phyloP scores from a whole-genome alignment of 2,888 invertebrate genomes.

The Cataglyphis altisquamis region DNA sequence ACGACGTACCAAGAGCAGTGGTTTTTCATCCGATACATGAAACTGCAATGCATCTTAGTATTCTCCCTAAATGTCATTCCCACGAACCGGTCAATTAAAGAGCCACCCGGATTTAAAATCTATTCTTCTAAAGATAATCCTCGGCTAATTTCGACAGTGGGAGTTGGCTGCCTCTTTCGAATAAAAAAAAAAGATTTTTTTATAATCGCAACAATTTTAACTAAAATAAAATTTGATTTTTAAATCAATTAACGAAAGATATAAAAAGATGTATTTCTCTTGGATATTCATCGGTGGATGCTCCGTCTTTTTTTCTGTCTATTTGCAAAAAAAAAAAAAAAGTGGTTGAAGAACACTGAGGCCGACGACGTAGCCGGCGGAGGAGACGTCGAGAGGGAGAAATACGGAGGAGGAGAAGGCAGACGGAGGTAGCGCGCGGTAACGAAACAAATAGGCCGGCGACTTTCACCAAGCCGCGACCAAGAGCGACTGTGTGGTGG shows the following conservation, averaged over 20 bases:
- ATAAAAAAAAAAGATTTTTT: neutral
- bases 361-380: conserved; percentile 43
- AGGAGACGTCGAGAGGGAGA: conserved; percentile 43
- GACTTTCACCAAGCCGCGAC: conserved; percentile 82
- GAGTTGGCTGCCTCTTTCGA: too few relatives aligned
- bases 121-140: neutral
- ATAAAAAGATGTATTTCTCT: neutral
- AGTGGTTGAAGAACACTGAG: conserved; percentile 23
- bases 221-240: neutral
- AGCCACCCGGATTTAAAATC: neutral
- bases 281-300: neutral
- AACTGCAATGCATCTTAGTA: neutral
- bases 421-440: conserved; percentile 69
- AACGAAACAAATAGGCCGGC: conserved; percentile 85
- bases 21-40: conserved; percentile 19
- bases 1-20: conserved; percentile 14
- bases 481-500: conserved; percentile 64
- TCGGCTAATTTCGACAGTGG: neutral
- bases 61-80: conserved; percentile 8
- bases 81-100: neutral
- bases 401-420: conserved; percentile 36
- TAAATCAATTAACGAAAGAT: neutral
- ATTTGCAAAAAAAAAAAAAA: conserved; percentile 4
- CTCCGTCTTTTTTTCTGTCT: neutral
- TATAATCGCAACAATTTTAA: neutral